Conservation (phyloP, 2,113 vertebrate genomes). For the Anguilla rostrata region DNA sequence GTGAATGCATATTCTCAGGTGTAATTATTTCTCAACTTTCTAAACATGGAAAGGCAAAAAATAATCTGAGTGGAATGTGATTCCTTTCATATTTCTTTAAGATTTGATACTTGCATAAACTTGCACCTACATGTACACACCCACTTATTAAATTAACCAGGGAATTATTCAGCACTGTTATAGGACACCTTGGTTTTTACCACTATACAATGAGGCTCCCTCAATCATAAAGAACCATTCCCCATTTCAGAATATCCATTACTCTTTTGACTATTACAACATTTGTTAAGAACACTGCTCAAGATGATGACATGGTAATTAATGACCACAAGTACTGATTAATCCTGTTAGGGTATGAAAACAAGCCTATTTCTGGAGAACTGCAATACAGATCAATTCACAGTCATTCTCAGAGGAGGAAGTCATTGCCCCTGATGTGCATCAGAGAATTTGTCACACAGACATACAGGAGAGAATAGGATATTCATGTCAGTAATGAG, state of each 20-base stretch:
- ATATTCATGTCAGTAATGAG: not conserved
- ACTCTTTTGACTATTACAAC: not conserved
- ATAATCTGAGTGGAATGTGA: too few species aligned
- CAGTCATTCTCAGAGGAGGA: not conserved
- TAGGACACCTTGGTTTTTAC: not conserved
- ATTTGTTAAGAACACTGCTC: not conserved
- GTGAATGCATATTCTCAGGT: not conserved
- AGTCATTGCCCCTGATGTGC: not conserved
- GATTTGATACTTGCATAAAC: too few species aligned
- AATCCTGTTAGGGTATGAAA: not conserved
- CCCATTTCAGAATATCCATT: not conserved
- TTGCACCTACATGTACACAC: too few species aligned
- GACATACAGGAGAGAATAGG: not conserved
- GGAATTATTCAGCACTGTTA: too few species aligned
- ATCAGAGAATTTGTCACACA: not conserved
- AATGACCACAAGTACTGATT: not conserved
- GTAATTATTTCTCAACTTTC: not conserved
- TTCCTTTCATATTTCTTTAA: too few species aligned
- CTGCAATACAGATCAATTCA: not conserved
- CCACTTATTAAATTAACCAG: too few species aligned
- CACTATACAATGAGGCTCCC: not conserved
- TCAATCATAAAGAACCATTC: not conserved
- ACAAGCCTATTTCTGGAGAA: not conserved
- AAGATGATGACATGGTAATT: not conserved
- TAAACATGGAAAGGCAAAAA: too few species aligned